These are phyloP conservation scores for Selenia dentaria DNA, from an alignment of 2,888 invertebrate species.

Conservation along the genomic window DNA sequence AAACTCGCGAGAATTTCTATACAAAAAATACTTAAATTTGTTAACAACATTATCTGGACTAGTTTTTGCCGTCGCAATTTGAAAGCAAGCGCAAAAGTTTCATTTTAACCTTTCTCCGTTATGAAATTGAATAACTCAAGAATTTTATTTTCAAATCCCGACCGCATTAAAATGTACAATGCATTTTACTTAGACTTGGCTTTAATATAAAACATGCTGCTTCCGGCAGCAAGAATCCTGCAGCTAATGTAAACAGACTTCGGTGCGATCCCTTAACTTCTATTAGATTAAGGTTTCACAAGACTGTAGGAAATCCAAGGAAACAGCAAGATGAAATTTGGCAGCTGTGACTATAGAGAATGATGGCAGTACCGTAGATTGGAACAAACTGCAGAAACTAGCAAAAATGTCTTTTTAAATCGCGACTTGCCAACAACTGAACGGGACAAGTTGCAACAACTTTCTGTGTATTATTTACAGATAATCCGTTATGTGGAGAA, in stretches of 20 bases:
- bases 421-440: too few relatives aligned
- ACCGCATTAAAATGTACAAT: constrained; percentile 2
- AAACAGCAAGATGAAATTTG: constrained; percentile 13
- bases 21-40: too few relatives aligned
- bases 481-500: too few relatives aligned
- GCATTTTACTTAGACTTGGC: constrained; percentile 3
- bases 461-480: too few relatives aligned
- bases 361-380: constrained; percentile 1
- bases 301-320: constrained; percentile 11
- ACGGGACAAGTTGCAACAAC: too few relatives aligned
- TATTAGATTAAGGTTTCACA: constrained; percentile 46
- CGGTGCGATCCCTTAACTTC: constrained; percentile 30
- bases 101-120: too few relatives aligned
- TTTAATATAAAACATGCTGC: constrained; percentile 4
- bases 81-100: not conserved
- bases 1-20: too few relatives aligned
- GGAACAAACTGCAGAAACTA: not conserved
- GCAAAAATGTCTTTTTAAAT: too few relatives aligned
- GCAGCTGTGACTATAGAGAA: not conserved
- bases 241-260: constrained; percentile 14
- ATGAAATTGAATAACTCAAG: too few relatives aligned
- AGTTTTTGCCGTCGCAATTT: too few relatives aligned
- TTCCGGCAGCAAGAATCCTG: constrained; percentile 6
- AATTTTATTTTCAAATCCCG: not conserved
- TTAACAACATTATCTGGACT: too few relatives aligned